Conservation (phyloP, 2,888 invertebrate species). For the Eulithis testata region DNA sequence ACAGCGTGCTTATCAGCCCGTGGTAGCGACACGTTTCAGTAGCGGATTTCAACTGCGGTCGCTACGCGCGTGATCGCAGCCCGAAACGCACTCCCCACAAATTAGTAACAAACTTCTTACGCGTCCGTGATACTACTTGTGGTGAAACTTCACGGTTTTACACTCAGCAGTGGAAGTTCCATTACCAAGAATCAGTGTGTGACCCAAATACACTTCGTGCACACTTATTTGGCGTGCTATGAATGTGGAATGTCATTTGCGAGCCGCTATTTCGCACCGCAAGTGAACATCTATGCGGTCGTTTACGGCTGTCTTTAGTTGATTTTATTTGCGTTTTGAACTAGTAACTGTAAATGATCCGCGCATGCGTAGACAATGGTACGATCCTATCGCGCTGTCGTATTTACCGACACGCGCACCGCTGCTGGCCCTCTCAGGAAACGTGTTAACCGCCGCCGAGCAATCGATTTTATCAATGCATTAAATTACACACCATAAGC, state of each 20-base stretch:
- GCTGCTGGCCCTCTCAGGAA: conserved; percentile 46
- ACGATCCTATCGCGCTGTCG: conserved; percentile 53
- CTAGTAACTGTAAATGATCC: conserved; percentile 57
- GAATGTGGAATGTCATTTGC: conserved; percentile 75
- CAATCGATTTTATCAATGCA: conserved; percentile 56
- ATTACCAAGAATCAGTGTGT: conserved; percentile 75
- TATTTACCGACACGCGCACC: conserved; percentile 52
- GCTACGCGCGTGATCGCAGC: conserved; percentile 71
- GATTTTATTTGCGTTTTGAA: conserved; percentile 65
- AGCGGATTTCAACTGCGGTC: conserved; percentile 70
- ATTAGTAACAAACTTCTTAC: conserved; percentile 72
- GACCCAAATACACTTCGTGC: conserved; percentile 70
- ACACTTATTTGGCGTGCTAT: conserved; percentile 68
- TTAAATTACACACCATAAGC: conserved; percentile 56
- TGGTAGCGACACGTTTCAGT: conserved; percentile 51
- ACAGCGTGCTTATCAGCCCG: conserved; percentile 18
- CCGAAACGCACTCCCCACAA: conserved; percentile 73
- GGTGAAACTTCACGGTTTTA: conserved; percentile 67
- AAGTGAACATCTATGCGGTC: conserved; percentile 62
- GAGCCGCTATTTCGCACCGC: conserved; percentile 73
- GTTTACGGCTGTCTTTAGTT: conserved; percentile 60
- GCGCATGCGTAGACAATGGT: conserved; percentile 47
- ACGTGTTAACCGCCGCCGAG: conserved; percentile 54
- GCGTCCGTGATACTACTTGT: conserved; percentile 71
- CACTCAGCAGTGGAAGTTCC: conserved; percentile 56